phyloP scores from a whole-genome alignment of 2,113 vertebrate genomes.

The Colinus virginianus region DNA sequence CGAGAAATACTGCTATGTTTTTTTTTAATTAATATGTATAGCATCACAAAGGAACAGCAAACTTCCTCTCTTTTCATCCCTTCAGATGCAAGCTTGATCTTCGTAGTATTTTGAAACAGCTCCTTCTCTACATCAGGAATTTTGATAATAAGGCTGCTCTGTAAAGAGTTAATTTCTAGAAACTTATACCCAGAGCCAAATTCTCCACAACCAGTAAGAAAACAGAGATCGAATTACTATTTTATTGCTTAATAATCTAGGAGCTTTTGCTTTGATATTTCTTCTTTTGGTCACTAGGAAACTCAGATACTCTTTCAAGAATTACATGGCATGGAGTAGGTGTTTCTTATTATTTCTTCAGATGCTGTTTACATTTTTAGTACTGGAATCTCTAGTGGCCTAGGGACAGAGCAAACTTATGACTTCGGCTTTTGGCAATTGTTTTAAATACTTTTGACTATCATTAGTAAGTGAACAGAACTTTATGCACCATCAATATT shows the following conservation, averaged over 20 bases:
- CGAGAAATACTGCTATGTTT: background rate
- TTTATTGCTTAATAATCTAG: slow-evolving; percentile 35
- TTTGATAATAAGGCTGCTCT: background rate
- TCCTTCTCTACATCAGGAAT: background rate
- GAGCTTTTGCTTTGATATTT: slow-evolving; percentile 27
- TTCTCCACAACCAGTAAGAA: background rate
- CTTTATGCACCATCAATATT: slow-evolving; percentile 81
- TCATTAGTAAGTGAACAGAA: slow-evolving; percentile 54
- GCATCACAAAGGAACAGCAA: background rate
- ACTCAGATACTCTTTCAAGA: slow-evolving; percentile 20
- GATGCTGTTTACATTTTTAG: slow-evolving; percentile 31
- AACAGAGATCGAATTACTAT: background rate
- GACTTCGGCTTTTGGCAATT: slow-evolving; percentile 44
- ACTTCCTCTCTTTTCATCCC: background rate
- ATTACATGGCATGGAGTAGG: background rate
- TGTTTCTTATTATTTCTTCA: slow-evolving; percentile 29
- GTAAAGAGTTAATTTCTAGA: slow-evolving; percentile 5
- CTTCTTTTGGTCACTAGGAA: slow-evolving; percentile 23
- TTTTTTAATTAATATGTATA: background rate
- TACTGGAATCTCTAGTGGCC: background rate
- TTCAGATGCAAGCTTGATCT: background rate
- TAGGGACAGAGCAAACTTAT: background rate
- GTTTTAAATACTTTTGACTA: slow-evolving; percentile 69
- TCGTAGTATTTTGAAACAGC: background rate
- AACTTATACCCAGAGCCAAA: background rate